Conservation (phyloP, 2,113 vertebrate species). For the Lophochroa leadbeateri region DNA sequence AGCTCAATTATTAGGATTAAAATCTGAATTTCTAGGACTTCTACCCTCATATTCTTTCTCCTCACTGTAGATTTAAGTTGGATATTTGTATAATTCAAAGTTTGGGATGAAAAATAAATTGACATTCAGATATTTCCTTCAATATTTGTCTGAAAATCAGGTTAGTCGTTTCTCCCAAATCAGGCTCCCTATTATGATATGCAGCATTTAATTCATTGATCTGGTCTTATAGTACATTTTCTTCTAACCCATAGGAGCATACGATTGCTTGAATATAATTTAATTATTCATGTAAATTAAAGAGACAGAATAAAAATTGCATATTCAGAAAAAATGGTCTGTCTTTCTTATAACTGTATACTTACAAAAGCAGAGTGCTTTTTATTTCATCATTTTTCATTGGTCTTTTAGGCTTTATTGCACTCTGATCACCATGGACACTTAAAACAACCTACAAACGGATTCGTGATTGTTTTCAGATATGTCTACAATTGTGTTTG, state of each 20-base stretch:
- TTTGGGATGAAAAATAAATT: not conserved
- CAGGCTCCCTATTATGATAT: not conserved
- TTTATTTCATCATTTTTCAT: slow-evolving; percentile 10
- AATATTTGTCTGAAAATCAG: not conserved
- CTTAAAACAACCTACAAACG: not conserved
- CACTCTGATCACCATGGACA: not conserved
- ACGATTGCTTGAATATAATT: not conserved
- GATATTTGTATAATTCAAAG: not conserved
- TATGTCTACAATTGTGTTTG: not conserved
- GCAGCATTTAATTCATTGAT: not conserved
- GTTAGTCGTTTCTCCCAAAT: not conserved
- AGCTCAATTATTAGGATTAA: not conserved
- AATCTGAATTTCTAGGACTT: not conserved
- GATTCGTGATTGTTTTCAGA: not conserved
- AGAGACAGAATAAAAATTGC: slow-evolving; percentile 21
- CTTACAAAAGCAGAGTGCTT: not conserved
- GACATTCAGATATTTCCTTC: not conserved
- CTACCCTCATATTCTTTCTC: not conserved
- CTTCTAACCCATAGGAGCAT: not conserved
- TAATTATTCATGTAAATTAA: slow-evolving; percentile 52
- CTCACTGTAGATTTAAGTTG: not conserved
- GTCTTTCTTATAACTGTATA: not conserved
- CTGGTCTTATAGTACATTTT: not conserved
- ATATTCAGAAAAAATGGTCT: not conserved
- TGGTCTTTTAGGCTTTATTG: slow-evolving; percentile 16